Conservation (phyloP, 2,888 invertebrate genomes). For the Orthonychiurus folsomi region DNA sequence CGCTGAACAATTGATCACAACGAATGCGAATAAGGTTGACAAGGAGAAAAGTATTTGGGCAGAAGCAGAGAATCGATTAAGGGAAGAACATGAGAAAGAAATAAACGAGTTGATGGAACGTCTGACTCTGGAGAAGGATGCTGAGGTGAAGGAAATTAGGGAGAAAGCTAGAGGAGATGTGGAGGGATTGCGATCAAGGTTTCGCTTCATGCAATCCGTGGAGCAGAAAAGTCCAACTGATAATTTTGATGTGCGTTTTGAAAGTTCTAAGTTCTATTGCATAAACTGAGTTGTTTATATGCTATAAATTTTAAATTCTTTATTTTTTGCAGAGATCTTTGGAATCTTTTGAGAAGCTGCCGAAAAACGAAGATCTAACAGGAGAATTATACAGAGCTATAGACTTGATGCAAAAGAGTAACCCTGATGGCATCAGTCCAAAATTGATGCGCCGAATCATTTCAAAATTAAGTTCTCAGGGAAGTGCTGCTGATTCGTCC, state of each 20-base stretch:
- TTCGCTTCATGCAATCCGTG: conserved; percentile 53
- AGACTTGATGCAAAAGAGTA: conserved; percentile 7
- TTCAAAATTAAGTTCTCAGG: conserved; percentile 13
- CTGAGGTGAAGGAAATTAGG: conserved; percentile 57
- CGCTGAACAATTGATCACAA: background rate
- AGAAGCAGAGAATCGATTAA: conserved; percentile 5
- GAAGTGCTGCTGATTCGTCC: conserved; percentile 1
- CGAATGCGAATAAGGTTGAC: background rate
- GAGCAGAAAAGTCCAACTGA: conserved; percentile 12
- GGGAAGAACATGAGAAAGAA: conserved; percentile 2
- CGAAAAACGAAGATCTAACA: conserved; percentile 16
- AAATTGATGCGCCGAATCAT: conserved; percentile 13
- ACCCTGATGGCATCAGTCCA: conserved; percentile 10
- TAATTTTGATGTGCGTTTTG: background rate
- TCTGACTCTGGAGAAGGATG: conserved; percentile 46
- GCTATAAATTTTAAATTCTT: too few species aligned
- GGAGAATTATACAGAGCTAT: conserved; percentile 11
- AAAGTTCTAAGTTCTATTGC: background rate
- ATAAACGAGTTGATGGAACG: conserved; percentile 6
- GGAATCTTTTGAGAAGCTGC: conserved; percentile 15
- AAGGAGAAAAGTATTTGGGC: background rate
- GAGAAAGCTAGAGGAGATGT: conserved; percentile 69
- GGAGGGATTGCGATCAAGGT: conserved; percentile 63
- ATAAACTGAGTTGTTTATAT: too few species aligned
- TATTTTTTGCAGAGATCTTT: conserved; percentile 18